Evolutionary conservation across 2,113 vertebrate genomes (phyloP), one percentile per base, ranked within the genome.

Genomic region (Leuciscus idus): DNA sequence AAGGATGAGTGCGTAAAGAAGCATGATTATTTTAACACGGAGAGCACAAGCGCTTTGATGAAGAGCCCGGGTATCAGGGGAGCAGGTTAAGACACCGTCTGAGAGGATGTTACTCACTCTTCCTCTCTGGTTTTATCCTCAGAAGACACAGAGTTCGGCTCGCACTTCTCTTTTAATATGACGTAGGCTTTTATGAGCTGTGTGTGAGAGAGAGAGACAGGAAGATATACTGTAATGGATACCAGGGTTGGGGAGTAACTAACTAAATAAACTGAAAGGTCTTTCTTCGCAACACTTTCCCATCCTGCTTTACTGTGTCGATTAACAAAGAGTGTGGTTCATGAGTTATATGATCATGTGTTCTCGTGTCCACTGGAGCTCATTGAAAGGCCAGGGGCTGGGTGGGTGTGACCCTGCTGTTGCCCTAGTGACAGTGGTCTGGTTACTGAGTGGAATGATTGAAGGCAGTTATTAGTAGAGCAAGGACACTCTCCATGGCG

Each of bases 401-500:
- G 78, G 26, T 61, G 81, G 85, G 80, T 84, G 88, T 90, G 88
- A 87, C 84, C 87, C 82, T 55, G 84, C 80, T 85, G 86, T 87
- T 87, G 88, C 90, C 72, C 88, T 55, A 86, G 90, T 90, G 89
- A 92, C 85, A 84, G 86, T 83, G 80, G 30, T 83, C 90, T 26
- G 75, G 90, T 91, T 90, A 90, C 84, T 89, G 90, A 94, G 64
- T 91, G 91, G 43, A 64, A 93, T 93, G 92, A 94, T 92, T 90
- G 91, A 94, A 90, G 90, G 91, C 87, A 87, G 90, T 92, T 92
- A 90, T 93, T 93, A 93, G 91, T 83, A 66, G 87, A 89, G 81
- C 89, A 93, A 92, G 93, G 92, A 93, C 92, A 92, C 70, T 89
- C 83, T 88, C 78, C 85, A 86, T 87, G 90, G 87, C 84, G 55